Evolutionary conservation across 2,797 vertebrate species (phyloP).

Genomic region (Esox masquinongy): DNA sequence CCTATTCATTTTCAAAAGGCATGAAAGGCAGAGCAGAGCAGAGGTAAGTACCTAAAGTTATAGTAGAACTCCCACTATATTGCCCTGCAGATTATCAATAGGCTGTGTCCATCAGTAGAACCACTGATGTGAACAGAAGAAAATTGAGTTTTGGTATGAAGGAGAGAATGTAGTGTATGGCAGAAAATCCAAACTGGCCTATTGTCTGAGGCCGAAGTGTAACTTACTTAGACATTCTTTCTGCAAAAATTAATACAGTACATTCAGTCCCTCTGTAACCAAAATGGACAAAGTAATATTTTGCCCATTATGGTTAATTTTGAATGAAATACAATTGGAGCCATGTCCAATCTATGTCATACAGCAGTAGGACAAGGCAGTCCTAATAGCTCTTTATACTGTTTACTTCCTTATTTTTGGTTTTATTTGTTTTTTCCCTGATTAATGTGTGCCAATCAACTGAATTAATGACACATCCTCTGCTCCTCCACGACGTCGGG

Average conservation of each 20-base stretch:
- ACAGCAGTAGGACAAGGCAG: slow-evolving; percentile 2
- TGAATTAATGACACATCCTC: slow-evolving; percentile 8
- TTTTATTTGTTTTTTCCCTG: not conserved
- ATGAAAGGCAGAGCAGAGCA: slow-evolving; percentile 6
- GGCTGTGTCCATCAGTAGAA: slow-evolving; percentile 24
- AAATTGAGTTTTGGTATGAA: slow-evolving; percentile 39
- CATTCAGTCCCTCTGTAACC: not conserved
- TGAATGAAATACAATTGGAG: slow-evolving; percentile 2
- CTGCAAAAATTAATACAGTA: slow-evolving; percentile 7
- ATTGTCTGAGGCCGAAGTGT: slow-evolving; percentile 50
- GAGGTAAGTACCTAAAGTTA: slow-evolving; percentile 10
- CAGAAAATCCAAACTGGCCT: slow-evolving; percentile 46
- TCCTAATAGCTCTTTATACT: slow-evolving; percentile 1
- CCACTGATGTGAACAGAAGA: slow-evolving; percentile 56
- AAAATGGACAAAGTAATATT: not conserved
- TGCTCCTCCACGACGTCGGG: not conserved
- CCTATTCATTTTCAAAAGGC: slow-evolving; percentile 49
- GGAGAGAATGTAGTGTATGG: slow-evolving; percentile 41
- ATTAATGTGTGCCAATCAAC: slow-evolving; percentile 12
- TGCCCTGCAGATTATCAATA: slow-evolving; percentile 13
- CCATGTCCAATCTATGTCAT: not conserved
- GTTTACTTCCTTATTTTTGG: slow-evolving; percentile 3
- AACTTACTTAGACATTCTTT: slow-evolving; percentile 33
- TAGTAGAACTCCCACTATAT: slow-evolving; percentile 3
- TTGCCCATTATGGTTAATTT: not conserved